Percentiles rank a stretch among this genome's conserved stretches.
Evolutionary conservation across 2,888 invertebrate genomes (phyloP).

Genomic region (Xanthia togata): DNA sequence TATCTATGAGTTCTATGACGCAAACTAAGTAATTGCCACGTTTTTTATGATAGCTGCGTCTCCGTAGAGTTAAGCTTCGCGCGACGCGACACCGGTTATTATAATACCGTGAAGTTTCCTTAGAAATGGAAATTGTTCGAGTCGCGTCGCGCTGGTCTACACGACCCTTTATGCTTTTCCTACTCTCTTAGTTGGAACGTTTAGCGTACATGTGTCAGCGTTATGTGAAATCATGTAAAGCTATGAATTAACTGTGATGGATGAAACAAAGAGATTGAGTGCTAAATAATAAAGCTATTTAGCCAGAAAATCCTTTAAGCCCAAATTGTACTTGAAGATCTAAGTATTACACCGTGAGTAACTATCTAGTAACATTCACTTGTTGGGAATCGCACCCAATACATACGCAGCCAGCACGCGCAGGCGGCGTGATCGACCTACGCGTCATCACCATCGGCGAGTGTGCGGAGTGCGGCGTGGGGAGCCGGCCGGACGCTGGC

Average conservation of each 20-base stretch:
- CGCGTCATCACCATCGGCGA: no score
- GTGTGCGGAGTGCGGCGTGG: no score
- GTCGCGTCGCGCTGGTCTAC: no score
- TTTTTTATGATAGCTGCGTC: slow-evolving; percentile 47
- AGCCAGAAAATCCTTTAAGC: not conserved
- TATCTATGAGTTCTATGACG: slow-evolving; percentile 56
- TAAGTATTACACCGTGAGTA: not conserved
- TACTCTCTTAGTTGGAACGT: slow-evolving; percentile 45
- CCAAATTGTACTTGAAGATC: not conserved
- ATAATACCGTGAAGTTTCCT: no score
- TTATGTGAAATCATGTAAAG: slow-evolving; percentile 22
- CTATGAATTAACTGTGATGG: slow-evolving; percentile 29
- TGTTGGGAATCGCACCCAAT: no score
- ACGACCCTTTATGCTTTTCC: no score
- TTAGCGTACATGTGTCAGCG: slow-evolving; percentile 52
- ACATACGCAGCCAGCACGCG: no score
- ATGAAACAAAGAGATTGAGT: not conserved
- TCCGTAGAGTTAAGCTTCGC: slow-evolving; percentile 49
- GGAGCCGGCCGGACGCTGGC: no score
- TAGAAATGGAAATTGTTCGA: no score
- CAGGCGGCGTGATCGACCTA: no score
- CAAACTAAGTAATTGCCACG: slow-evolving; percentile 56
- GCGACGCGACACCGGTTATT: no score
- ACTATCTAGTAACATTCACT: not conserved
- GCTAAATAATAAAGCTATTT: not conserved